These are phyloP conservation scores for Psittacara wagleri DNA, from an alignment of 2,113 vertebrate genomes.

Conservation along the genomic window DNA sequence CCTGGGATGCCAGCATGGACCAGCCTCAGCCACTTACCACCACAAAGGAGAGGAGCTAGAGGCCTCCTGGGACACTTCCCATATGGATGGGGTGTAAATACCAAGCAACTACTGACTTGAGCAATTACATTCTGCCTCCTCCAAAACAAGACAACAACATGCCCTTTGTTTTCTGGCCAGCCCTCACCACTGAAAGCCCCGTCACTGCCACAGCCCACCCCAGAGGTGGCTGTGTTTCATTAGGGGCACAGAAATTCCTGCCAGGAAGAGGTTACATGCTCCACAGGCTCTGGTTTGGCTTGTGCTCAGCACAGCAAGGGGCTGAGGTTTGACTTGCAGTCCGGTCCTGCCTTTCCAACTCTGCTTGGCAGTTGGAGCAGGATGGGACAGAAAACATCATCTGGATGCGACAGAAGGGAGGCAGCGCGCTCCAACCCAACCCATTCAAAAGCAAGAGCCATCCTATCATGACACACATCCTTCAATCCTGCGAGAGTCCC, in stretches of 20 bases:
- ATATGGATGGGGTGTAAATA: not conserved
- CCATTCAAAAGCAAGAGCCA: not conserved
- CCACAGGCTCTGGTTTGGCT: not conserved
- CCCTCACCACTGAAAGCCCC: accelerated
- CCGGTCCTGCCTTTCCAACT: not conserved
- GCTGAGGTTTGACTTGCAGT: not conserved
- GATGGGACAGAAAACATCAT: not conserved
- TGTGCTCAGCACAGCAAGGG: not conserved
- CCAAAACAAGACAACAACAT: not conserved
- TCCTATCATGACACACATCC: accelerated
- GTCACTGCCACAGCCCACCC: not conserved
- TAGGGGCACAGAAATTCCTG: not conserved
- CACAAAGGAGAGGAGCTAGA: accelerated
- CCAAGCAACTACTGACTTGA: not conserved
- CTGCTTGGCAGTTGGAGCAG: not conserved
- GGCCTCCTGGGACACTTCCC: not conserved
- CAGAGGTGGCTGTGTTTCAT: not conserved
- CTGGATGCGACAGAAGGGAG: not conserved
- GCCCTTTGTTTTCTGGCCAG: not conserved
- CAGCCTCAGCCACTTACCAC: not conserved
- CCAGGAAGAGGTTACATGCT: not conserved
- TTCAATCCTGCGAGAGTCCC: not conserved
- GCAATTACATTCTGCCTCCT: not conserved
- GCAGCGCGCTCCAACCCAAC: not conserved
- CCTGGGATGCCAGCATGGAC: not conserved